phyloP scores from a whole-genome alignment of 1,140 invertebrate species.

The Drosophila kikkawai region DNA sequence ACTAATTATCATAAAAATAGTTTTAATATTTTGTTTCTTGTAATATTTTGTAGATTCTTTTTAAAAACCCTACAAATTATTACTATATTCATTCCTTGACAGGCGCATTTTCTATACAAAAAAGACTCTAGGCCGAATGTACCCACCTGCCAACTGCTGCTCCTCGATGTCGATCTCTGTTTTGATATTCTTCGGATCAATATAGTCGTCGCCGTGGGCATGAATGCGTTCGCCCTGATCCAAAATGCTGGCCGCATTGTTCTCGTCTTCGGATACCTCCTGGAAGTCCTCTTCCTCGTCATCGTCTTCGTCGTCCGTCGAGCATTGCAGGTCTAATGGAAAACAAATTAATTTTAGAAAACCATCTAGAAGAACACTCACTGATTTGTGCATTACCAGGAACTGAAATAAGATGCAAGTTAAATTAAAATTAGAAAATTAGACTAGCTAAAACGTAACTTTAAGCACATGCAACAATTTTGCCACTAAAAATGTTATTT shows the following conservation, averaged over 20 bases:
- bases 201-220: constrained; percentile 56
- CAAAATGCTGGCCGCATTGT: constrained; percentile 85
- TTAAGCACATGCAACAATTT: constrained; percentile 10
- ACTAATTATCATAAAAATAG: not conserved
- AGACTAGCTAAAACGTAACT: constrained; percentile 8
- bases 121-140: not conserved
- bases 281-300: constrained; percentile 89
- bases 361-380: not conserved
- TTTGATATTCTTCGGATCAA: constrained; percentile 79
- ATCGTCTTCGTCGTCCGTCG: constrained; percentile 88
- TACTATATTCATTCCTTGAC: not conserved
- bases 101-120: constrained; percentile 3
- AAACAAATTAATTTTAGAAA: constrained; percentile 15
- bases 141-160: constrained; percentile 68
- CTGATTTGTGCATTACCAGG: constrained; percentile 28
- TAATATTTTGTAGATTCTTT: not conserved
- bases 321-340: constrained; percentile 89
- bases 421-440: constrained; percentile 6
- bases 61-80: not conserved
- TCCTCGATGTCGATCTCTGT: constrained; percentile 73
- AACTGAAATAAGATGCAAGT: constrained; percentile 37
- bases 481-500: not conserved
- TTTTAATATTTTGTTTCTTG: no score
- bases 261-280: constrained; percentile 88
- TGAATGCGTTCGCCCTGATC: constrained; percentile 84